Evolutionary conservation across 2,888 invertebrate genomes (phyloP).

Genomic region (Hirudinaria manillensis): DNA sequence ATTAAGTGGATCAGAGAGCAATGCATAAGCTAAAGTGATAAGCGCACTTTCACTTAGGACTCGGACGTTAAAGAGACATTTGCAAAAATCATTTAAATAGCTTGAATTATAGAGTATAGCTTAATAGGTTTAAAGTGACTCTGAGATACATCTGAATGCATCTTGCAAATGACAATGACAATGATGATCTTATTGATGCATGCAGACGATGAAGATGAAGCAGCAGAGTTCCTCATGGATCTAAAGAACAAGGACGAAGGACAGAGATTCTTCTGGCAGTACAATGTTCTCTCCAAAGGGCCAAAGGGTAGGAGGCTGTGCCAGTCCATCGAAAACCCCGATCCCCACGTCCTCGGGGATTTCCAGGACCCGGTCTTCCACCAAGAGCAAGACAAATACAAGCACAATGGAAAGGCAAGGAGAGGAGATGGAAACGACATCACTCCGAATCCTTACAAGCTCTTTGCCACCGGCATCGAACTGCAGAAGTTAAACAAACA

Average conservation of each 20-base stretch:
- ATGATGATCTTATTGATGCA: no score
- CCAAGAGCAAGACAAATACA: conserved; percentile 49
- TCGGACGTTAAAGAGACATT: no score
- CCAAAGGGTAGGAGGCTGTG: conserved; percentile 78
- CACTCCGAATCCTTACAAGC: conserved; percentile 85
- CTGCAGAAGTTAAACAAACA: conserved; percentile 77
- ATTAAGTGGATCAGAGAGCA: no score
- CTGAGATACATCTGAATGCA: no score
- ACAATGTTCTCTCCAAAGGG: conserved; percentile 95
- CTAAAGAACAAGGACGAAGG: conserved; percentile 20
- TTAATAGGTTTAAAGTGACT: no score
- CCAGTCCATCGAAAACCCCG: conserved; percentile 64
- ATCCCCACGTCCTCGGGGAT: conserved; percentile 83
- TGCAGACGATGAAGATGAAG: conserved; percentile 22
- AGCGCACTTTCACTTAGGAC: no score
- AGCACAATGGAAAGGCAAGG: conserved; percentile 63
- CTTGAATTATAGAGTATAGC: no score
- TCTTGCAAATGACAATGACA: no score
- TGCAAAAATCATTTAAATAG: no score
- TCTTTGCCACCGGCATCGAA: conserved; percentile 83
- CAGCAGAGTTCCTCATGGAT: conserved; percentile 10
- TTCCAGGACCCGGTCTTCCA: conserved; percentile 93
- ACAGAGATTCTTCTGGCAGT: conserved; percentile 76
- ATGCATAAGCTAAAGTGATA: no score
- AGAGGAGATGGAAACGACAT: conserved; percentile 96